These are phyloP conservation scores for Pristis pectinata DNA, from an alignment of 2,797 vertebrate genomes.

Conservation along the genomic window DNA sequence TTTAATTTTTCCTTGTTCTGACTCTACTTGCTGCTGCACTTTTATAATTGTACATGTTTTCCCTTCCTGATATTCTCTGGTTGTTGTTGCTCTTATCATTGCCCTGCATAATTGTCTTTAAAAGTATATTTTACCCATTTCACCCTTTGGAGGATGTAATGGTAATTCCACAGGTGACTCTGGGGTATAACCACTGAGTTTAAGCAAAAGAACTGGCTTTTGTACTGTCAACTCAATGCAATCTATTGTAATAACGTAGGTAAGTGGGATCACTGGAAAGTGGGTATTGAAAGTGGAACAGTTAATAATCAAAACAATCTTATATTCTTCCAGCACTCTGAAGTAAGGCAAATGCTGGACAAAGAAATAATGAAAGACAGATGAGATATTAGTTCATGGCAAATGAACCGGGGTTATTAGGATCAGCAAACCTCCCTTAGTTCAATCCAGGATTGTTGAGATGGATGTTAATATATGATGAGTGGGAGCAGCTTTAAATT, in stretches of 20 bases:
- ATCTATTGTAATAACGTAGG: too few species aligned
- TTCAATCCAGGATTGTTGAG: neutral
- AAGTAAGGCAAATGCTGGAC: neutral
- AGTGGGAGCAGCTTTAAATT: neutral
- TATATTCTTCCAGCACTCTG: neutral
- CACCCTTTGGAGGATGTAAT: neutral
- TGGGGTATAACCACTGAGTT: neutral
- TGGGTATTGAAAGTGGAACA: too few species aligned
- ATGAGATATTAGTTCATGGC: neutral
- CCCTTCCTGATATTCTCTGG: too few species aligned
- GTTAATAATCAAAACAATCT: neutral
- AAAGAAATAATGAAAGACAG: slow-evolving; percentile 26
- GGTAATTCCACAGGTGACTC: neutral
- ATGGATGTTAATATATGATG: neutral
- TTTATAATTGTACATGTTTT: too few species aligned
- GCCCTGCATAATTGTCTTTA: too few species aligned
- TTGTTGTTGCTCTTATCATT: too few species aligned
- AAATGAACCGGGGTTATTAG: neutral
- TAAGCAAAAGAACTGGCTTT: neutral
- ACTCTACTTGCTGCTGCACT: too few species aligned
- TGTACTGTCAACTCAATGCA: neutral
- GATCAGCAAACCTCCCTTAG: neutral
- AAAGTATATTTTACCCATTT: neutral
- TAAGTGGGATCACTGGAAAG: too few species aligned
- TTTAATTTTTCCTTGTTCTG: too few species aligned